Conservation (phyloP, 2,113 vertebrate genomes). For the Istiophorus platypterus region DNA sequence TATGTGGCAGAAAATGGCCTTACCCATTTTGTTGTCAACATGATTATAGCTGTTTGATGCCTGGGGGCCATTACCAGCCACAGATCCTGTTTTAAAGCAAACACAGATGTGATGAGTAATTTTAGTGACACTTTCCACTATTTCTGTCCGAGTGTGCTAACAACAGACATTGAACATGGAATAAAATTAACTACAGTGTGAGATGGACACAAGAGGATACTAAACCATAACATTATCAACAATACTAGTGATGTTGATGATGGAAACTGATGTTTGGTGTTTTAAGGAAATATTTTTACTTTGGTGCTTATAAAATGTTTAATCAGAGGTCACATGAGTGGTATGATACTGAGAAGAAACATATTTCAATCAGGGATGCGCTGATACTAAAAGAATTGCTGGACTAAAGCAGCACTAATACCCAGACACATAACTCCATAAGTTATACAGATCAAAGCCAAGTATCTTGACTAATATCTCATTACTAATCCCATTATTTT, state of each 20-base stretch:
- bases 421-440: background rate
- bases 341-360: background rate
- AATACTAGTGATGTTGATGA: background rate
- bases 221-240: background rate
- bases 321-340: background rate
- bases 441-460: background rate
- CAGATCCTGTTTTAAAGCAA: conserved; percentile 67
- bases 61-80: conserved; percentile 81
- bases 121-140: background rate
- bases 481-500: background rate
- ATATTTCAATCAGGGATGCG: conserved; percentile 32
- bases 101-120: conserved; percentile 44
- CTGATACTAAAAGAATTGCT: background rate
- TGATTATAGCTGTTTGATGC: conserved; percentile 89
- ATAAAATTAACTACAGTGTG: background rate
- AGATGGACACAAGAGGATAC: conserved; percentile 7
- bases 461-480: background rate
- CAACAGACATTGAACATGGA: conserved; percentile 9
- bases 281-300: background rate
- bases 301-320: background rate
- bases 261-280: background rate
- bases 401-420: background rate
- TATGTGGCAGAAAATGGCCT: conserved; percentile 58
- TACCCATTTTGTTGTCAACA: conserved; percentile 90
- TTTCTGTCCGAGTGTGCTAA: conserved; percentile 1